Conservation (phyloP, 2,113 vertebrate species). For the Eudyptes chrysolophus region DNA sequence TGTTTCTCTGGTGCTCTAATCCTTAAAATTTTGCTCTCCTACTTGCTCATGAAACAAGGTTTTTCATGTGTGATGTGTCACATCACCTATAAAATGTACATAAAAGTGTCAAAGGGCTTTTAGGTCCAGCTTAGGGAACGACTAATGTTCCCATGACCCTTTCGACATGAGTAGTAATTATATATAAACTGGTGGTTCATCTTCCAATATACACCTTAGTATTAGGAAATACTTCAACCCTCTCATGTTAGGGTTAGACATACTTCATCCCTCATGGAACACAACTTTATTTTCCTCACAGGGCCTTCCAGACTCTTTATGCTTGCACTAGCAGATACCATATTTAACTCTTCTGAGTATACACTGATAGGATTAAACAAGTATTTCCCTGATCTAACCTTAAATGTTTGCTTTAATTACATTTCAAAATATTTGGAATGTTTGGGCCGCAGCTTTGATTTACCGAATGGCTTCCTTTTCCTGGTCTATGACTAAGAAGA, state of each 20-base stretch:
- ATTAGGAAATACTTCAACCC: not conserved
- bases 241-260: not conserved
- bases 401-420: not conserved
- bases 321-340: not conserved
- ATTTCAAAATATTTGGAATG: not conserved
- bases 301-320: not conserved
- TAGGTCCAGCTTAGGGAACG: not conserved
- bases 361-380: not conserved
- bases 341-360: not conserved
- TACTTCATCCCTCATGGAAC: not conserved
- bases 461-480: not conserved
- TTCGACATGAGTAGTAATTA: not conserved
- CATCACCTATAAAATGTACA: not conserved
- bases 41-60: not conserved
- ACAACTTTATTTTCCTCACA: not conserved
- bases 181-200: not conserved
- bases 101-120: not conserved
- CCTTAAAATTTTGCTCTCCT: not conserved
- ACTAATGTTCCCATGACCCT: not conserved
- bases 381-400: not conserved
- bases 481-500: not conserved
- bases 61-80: not conserved
- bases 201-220: not conserved
- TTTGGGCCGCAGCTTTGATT: not conserved
- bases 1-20: not conserved